Base-by-base conservation (phyloP, 2,888 invertebrate genomes). In the Dicycla oo region DNA sequence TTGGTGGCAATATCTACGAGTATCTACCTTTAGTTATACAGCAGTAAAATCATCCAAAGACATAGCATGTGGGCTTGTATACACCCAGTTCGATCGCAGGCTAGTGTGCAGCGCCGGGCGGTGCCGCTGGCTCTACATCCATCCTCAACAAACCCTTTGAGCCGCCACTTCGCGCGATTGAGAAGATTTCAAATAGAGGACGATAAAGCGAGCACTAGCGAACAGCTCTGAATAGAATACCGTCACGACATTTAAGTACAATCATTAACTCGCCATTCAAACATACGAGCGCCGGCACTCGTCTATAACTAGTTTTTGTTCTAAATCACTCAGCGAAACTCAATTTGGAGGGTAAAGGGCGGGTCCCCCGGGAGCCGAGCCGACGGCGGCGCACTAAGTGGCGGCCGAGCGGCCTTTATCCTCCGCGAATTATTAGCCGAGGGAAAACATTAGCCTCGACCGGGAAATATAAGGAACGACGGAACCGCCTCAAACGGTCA, bases 301-400 rank as follows among this genome's bases (percentile, higher is more conserved):
- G 86, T 81, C 87, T 86, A 88, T 89, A 91, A 91, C 89, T 90
- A 91, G 90, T 92, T 92, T 91, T 91, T 90, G 91, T 91, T 91
- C 90, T 92, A 91, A 94, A 93, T 94, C 93, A 93, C 92, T 92
- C 90, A 88, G 88, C 86, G 88, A 90, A 93, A 93, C 93, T 93
- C 92, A 92, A 94, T 94, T 93, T 92, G 89, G 87, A 88, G 90
- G 90, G 90, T 88, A 88, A 90, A 87, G 87, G 87, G 87, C 86
- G 84, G 87, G 86, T 87, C 91, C 89, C 91, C 51, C 78, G 91
- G 89, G 92, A 86, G 83, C 58, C 70, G 57, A n/a, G 73, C 68
- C 84, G 80, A 71, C 86, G 81, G 81, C 70, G 86, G 82, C 85
- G 74, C 87, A 82, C 88, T 89, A 89, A 90, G 91, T 89, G 88